A percentile compares a stretch with the other conserved stretches of the same genome.
Conservation (phyloP, 23 tunicate genomes). For the Clavelina lepadiformis region DNA sequence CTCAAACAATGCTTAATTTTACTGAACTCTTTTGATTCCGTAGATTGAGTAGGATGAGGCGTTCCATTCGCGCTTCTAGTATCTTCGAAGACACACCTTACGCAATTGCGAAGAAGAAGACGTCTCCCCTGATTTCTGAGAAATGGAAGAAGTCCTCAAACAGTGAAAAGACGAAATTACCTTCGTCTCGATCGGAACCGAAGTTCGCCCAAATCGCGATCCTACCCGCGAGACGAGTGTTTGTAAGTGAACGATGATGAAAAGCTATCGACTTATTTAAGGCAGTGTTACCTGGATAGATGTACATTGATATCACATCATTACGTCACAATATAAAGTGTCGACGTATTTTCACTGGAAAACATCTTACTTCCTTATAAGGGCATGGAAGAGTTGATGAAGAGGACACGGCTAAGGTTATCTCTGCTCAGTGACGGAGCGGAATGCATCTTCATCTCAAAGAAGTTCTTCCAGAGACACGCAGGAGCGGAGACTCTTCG, state of each 20-base stretch:
- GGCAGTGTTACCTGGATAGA: neutral
- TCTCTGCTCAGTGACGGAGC: conserved; percentile 62
- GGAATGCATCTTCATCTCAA: conserved; percentile 52
- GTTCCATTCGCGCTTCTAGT: conserved; percentile 1
- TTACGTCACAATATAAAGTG: neutral
- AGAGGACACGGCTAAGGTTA: conserved; percentile 40
- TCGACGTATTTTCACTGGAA: no score
- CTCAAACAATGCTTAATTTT: neutral
- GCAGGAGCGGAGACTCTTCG: conserved; percentile 30
- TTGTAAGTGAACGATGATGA: conserved; percentile 38
- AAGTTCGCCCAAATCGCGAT: conserved; percentile 58
- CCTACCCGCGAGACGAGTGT: conserved; percentile 29
- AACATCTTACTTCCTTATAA: neutral
- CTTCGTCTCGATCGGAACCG: no score
- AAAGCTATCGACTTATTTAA: neutral
- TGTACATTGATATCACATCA: neutral
- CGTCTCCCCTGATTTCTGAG: neutral
- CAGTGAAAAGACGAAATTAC: no score
- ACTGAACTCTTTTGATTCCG: neutral
- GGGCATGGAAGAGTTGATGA: conserved; percentile 79
- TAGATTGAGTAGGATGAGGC: conserved; percentile 3
- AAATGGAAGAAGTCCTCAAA: neutral
- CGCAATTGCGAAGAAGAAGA: conserved; percentile 18
- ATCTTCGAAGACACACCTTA: conserved; percentile 73
- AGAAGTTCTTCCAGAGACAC: conserved; percentile 44